Base-by-base conservation (phyloP, 1,140 invertebrate genomes). In the Delia radicum region DNA sequence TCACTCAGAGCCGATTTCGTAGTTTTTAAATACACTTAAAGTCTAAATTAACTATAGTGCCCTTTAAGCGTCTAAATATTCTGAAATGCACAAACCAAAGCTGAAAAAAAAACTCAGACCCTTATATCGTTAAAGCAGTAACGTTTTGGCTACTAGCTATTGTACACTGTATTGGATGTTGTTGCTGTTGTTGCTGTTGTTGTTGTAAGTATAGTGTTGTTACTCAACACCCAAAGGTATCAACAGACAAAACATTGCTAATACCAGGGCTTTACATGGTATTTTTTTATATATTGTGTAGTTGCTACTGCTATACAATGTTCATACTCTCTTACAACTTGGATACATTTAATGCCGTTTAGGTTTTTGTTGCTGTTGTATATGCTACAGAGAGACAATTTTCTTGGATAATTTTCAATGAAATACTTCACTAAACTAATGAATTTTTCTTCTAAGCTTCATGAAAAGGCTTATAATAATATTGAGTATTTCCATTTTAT, bases 171-270 rank as follows among this genome's bases (percentile, higher is more conserved):
- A 18, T 55, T 21, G 1, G 0, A 0, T 18, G 46, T 55, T 55
- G 48, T 55, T 55, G 48, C 10, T 55, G 5, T 55, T 18, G 48
- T 55, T 55, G 48, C 8, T 18, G 24, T 8, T 55, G 10, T 55
- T 18, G 48, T 55, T 55, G n/a, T n/a, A n/a, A n/a, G n/a, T n/a
- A 24, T 55, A 55, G 48, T 55, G 48, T 55, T 55, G 48, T 18
- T 55, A 55, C 48, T 55, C 48, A 69, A 69, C 65, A 69, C 65
- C 65, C 65, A 33, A 69, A 69, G 65, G 65, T 69, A 69, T 69
- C 65, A 69, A 69, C 15, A 69, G 18, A 12, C 29, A 69, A 69
- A 33, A 69, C 29, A 18, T 33, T 33, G 29, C 65, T 69, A 69
- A 69, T 69, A 69, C 31, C 8, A 69, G 65, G 29, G 65, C 21